A percentile compares a stretch with the other conserved stretches of the same genome.
Evolutionary conservation across 2,113 vertebrate species (phyloP).

Genomic region (Esox niger): DNA sequence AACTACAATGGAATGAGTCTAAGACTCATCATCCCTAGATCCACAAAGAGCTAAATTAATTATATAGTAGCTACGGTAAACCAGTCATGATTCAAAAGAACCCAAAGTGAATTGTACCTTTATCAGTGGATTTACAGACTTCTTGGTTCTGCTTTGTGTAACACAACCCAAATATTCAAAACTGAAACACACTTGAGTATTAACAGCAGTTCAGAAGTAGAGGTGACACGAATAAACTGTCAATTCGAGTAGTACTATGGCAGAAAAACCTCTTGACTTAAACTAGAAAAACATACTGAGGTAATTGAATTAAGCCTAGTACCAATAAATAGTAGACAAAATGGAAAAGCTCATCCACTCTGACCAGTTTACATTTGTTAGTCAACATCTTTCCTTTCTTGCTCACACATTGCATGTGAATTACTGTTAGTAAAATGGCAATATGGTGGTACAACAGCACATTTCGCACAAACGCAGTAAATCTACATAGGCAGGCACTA

Average conservation of each 20-base stretch:
- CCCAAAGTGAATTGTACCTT: no score
- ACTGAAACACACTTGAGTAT: no score
- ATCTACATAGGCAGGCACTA: neutral
- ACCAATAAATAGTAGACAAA: slow-evolving; percentile 13
- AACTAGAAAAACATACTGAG: neutral
- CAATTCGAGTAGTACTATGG: neutral
- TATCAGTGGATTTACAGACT: no score
- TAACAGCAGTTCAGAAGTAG: no score
- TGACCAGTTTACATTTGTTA: slow-evolving; percentile 2
- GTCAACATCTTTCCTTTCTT: slow-evolving; percentile 5
- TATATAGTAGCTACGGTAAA: no score
- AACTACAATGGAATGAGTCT: no score
- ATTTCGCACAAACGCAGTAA: neutral
- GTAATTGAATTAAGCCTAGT: neutral
- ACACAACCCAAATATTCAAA: no score
- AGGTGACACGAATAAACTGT: no score
- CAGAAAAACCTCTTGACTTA: neutral
- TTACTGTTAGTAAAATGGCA: slow-evolving; percentile 7
- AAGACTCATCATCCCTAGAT: no score
- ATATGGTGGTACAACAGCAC: slow-evolving; percentile 8
- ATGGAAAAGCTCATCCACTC: slow-evolving; percentile 14
- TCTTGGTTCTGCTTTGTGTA: no score
- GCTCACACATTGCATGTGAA: neutral
- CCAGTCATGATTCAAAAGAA: no score
- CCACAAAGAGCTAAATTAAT: no score